phyloP scores from a whole-genome alignment of 2,888 invertebrate species.

The Nycteola revayana region DNA sequence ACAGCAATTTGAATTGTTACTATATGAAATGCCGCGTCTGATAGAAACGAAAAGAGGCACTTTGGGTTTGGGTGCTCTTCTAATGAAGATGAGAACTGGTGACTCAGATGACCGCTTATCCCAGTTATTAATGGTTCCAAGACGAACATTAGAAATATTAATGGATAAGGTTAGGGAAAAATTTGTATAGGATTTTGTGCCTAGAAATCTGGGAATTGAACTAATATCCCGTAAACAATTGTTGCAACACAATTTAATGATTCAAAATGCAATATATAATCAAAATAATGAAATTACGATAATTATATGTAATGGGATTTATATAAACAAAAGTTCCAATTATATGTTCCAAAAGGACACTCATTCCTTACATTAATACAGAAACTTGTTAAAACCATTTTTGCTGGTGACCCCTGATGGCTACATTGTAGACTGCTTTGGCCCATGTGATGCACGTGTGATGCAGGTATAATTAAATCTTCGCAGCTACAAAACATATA shows the following conservation, averaged over 20 bases:
- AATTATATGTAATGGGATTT: conserved; percentile 8
- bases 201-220: background rate
- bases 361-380: conserved; percentile 6
- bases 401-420: conserved; percentile 13
- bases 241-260: conserved; percentile 8
- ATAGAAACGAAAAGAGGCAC: conserved; percentile 1
- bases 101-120: conserved; percentile 10
- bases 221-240: background rate
- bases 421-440: conserved; percentile 13
- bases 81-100: conserved; percentile 10
- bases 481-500: conserved; percentile 3
- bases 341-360: conserved; percentile 2
- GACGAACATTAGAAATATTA: conserved; percentile 5
- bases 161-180: conserved; percentile 3
- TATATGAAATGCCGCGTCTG: background rate
- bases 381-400: conserved; percentile 14
- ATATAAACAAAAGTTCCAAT: conserved; percentile 6
- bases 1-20: conserved; percentile 1
- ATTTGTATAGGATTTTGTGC: conserved; percentile 6
- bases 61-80: conserved; percentile 4
- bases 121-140: conserved; percentile 2
- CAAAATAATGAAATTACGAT: conserved; percentile 5
- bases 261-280: conserved; percentile 8
- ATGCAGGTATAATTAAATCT: conserved; percentile 13
- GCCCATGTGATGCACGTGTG: conserved; percentile 14